phyloP scores from a whole-genome alignment of 1,140 invertebrate species.

The Drosophila melanica region DNA sequence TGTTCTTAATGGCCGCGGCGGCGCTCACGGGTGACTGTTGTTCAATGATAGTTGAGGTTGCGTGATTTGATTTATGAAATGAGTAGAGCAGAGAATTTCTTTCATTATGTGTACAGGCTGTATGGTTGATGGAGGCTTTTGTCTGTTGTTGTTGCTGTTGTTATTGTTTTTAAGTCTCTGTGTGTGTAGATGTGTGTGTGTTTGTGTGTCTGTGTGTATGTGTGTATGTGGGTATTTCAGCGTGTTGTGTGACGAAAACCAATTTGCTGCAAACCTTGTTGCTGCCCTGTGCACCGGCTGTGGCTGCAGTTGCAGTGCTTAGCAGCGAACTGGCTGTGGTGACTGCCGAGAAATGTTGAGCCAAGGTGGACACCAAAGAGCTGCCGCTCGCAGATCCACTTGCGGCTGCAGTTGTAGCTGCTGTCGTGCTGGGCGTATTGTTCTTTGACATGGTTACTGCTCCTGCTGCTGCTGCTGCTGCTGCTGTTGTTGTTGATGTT shows the following conservation, averaged over 20 bases:
- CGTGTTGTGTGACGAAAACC: slow-evolving; percentile 16
- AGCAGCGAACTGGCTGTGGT: slow-evolving; percentile 52
- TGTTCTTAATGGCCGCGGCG: slow-evolving; percentile 80
- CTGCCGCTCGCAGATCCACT: not conserved
- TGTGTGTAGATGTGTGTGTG: slow-evolving; percentile 24
- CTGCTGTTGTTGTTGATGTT: slow-evolving; percentile 13
- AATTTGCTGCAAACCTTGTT: slow-evolving; percentile 76
- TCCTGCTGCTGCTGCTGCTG: slow-evolving; percentile 8
- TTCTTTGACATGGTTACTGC: slow-evolving; percentile 11
- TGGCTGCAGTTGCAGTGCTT: slow-evolving; percentile 35
- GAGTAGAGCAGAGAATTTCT: slow-evolving; percentile 51
- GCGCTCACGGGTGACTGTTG: slow-evolving; percentile 81
- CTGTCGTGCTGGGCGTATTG: slow-evolving; percentile 1
- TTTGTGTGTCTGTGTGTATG: slow-evolving; percentile 6
- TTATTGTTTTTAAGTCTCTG: slow-evolving; percentile 11
- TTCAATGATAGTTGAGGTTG: slow-evolving; percentile 57
- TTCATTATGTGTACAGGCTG: slow-evolving; percentile 38
- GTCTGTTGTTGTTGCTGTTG: not conserved
- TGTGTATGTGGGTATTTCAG: slow-evolving; percentile 10
- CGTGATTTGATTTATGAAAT: slow-evolving; percentile 49
- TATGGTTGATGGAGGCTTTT: slow-evolving; percentile 2
- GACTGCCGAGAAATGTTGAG: slow-evolving; percentile 76
- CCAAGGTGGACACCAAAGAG: slow-evolving; percentile 75
- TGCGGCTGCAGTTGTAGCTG: not conserved
- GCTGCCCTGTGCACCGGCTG: slow-evolving; percentile 54